These are phyloP conservation scores for Alexandromys fortis DNA, from an alignment of 2,113 vertebrate species.

Conservation along the genomic window DNA sequence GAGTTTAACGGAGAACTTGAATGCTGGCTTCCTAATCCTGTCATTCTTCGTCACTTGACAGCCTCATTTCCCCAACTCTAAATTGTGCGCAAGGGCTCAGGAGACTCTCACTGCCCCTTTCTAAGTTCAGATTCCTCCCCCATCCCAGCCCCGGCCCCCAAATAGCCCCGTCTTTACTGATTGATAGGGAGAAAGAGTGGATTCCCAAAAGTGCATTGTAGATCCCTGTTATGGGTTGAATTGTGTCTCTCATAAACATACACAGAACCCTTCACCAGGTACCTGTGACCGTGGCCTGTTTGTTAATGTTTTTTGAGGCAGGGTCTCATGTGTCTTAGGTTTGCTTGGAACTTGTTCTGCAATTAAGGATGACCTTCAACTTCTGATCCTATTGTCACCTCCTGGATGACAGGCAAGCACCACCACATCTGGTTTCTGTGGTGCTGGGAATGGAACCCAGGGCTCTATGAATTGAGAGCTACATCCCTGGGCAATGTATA, in stretches of 20 bases:
- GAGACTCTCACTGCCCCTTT: background rate
- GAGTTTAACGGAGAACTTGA: background rate
- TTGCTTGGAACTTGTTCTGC: background rate
- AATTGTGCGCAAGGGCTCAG: background rate
- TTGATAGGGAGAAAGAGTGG: background rate
- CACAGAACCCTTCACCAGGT: accelerated
- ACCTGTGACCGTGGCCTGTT: background rate
- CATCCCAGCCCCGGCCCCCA: background rate
- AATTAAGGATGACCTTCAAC: background rate
- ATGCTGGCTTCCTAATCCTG: background rate
- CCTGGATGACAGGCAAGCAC: background rate
- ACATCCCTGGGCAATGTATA: background rate
- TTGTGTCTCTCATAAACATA: background rate
- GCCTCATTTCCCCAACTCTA: background rate
- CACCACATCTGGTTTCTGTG: background rate
- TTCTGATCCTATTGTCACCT: background rate
- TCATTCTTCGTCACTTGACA: background rate
- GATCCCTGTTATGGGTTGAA: background rate
- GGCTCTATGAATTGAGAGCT: background rate
- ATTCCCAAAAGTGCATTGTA: accelerated
- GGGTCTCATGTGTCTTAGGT: background rate
- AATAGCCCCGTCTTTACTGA: background rate
- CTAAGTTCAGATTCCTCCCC: background rate
- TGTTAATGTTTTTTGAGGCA: background rate
- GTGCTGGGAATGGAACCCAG: background rate